Base-by-base conservation (phyloP, 1,140 invertebrate genomes). In the Diplogasteroides magnus region DNA sequence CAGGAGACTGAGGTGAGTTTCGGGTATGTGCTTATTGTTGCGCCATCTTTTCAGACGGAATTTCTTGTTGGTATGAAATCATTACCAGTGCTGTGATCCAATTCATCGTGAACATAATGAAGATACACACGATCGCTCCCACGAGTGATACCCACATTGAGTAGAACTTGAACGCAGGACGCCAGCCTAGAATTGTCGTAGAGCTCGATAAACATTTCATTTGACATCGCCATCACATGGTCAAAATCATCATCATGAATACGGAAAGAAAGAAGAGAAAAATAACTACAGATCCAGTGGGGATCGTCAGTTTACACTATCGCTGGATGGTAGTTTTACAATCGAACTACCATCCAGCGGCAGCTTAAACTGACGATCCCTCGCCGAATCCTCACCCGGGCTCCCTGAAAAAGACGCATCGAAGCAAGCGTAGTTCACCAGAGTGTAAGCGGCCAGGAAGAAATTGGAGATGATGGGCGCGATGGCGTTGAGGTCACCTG, bases 381-480 rank as follows among this genome's bases (percentile, higher is more conserved):
- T n/a, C n/a, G n/a, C n/a, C n/a, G n/a, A n/a, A 13, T n/a, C 13
- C 27, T 60, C 85, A 80, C 88, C 87, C 65, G 87, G 87, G 23
- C 87, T 86, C 75, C 87, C 86, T 0, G 88, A 91, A 70, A 91
- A 84, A 61, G 91, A 92, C 27, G 93, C 93, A 86, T 97, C 93
- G 84, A 97, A 97, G 61, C 93, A 96, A 1, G 87, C 86, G 74
- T 95, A 97, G 86, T 97, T 98, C 72, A 98, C 93, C 29, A 98
- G 87, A 69, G 92, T 92, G 81, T 97, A 98, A 6, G 94, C 92
- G 74, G 94, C 94, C 77, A 98, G 86, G 85, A 97, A 98, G 85
- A 98, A 97, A 83, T 98, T 98, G 27, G 94, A 97, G 73, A 98
- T 97, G 64, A 98, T 86, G 2, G 94, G 93, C 31, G 95, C 94